Evolutionary conservation across 2,888 invertebrate species (phyloP).

Genomic region (Graphium colonna): DNA sequence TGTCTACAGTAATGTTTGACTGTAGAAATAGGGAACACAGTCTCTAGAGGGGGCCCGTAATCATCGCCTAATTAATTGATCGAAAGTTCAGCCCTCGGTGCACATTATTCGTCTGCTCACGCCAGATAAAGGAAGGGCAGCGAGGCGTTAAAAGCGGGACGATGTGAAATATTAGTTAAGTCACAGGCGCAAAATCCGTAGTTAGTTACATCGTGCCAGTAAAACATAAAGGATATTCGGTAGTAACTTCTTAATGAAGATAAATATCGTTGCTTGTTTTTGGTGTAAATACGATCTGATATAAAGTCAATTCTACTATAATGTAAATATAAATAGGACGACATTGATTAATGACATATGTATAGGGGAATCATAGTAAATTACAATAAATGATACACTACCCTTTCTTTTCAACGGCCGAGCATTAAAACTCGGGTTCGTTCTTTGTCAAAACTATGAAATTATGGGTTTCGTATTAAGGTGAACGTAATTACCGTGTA

Average conservation of each 20-base stretch:
- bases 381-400: background rate
- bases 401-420: constrained; percentile 1
- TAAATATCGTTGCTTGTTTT: constrained; percentile 74
- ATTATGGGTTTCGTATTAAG: constrained; percentile 22
- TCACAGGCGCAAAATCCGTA: constrained; percentile 68
- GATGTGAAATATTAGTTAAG: constrained; percentile 76
- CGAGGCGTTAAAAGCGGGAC: constrained; percentile 68
- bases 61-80: constrained; percentile 77
- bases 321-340: background rate
- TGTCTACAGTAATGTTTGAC: constrained; percentile 30
- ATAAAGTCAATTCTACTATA: background rate
- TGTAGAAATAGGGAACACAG: constrained; percentile 39
- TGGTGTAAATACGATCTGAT: constrained; percentile 38
- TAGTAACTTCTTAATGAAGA: constrained; percentile 76
- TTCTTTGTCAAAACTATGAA: constrained; percentile 14
- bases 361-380: background rate
- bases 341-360: background rate
- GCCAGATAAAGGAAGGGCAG: constrained; percentile 70
- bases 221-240: constrained; percentile 73
- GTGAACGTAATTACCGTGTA: constrained; percentile 18
- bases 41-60: constrained; percentile 58
- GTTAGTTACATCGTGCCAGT: constrained; percentile 69
- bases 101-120: constrained; percentile 72
- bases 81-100: constrained; percentile 73
- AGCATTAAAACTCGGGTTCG: constrained; percentile 3